These are phyloP conservation scores for Trichopoda pennipes DNA, from an alignment of 2,888 invertebrate species.

Conservation along the genomic window DNA sequence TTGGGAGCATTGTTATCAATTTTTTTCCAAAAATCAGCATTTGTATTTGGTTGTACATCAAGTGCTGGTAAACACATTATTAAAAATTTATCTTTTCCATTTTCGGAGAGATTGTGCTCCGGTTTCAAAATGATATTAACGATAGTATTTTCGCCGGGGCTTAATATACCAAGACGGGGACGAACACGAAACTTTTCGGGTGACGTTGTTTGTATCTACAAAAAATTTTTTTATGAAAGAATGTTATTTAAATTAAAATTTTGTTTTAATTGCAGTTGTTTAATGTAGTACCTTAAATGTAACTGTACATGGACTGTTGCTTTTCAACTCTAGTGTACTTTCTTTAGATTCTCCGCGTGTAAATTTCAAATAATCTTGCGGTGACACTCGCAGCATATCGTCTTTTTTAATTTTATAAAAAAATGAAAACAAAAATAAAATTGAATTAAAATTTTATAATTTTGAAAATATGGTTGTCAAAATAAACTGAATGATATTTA, in stretches of 20 bases:
- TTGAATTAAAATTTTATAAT: slow-evolving; percentile 3
- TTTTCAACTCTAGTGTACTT: slow-evolving; percentile 86
- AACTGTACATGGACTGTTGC: slow-evolving; percentile 84
- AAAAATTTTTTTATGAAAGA: not conserved
- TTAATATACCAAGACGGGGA: slow-evolving; percentile 90
- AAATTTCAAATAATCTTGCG: slow-evolving; percentile 87
- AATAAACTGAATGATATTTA: slow-evolving; percentile 8
- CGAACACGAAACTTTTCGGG: slow-evolving; percentile 97
- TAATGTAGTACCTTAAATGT: slow-evolving; percentile 85
- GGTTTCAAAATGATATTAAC: slow-evolving; percentile 89
- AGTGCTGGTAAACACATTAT: slow-evolving; percentile 89
- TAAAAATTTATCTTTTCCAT: slow-evolving; percentile 92
- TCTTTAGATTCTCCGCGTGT: slow-evolving; percentile 81
- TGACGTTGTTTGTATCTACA: slow-evolving; percentile 95
- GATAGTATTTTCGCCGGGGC: slow-evolving; percentile 84
- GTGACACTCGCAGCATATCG: slow-evolving; percentile 84
- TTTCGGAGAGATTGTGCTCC: slow-evolving; percentile 86
- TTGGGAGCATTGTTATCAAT: slow-evolving; percentile 71
- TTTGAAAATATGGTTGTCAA: slow-evolving; percentile 15
- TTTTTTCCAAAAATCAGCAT: slow-evolving; percentile 88
- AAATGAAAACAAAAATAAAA: slow-evolving; percentile 26
- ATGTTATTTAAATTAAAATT: not conserved
- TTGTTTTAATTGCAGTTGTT: not conserved
- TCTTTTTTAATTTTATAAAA: slow-evolving; percentile 75
- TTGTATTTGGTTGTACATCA: slow-evolving; percentile 82